Conservation (phyloP, 2,888 invertebrate genomes). For the Germaria angustata region DNA sequence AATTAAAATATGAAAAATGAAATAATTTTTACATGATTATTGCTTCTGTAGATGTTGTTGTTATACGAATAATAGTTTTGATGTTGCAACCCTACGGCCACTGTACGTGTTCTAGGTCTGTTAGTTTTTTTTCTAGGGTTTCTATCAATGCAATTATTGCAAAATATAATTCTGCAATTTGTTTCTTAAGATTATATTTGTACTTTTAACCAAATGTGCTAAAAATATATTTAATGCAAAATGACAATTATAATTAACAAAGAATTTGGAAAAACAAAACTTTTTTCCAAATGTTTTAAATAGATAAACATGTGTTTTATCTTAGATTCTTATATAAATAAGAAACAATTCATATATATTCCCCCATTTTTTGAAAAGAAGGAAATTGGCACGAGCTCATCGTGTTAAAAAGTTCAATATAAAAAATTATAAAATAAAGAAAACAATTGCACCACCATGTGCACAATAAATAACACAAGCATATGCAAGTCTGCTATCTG, state of each 20-base stretch:
- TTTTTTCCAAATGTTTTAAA: neutral
- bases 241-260: neutral
- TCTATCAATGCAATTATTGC: constrained; percentile 41
- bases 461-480: constrained; percentile 12
- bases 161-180: constrained; percentile 44
- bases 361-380: constrained; percentile 7
- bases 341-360: neutral
- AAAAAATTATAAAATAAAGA: constrained; percentile 13
- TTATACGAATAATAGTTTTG: no score
- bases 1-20: neutral
- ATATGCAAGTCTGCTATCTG: neutral
- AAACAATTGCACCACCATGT: constrained; percentile 17
- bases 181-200: constrained; percentile 3
- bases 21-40: constrained; percentile 19
- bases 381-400: constrained; percentile 64
- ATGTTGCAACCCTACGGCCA: constrained; percentile 18
- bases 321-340: neutral
- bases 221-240: neutral
- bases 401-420: constrained; percentile 26
- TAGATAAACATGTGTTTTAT: constrained; percentile 22
- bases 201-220: constrained; percentile 3
- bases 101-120: constrained; percentile 35
- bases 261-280: neutral
- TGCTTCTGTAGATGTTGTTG: constrained; percentile 1
- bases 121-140: neutral